Evolutionary conservation across 1,140 invertebrate species (phyloP).

Genomic region (Holotrichia oblita): DNA sequence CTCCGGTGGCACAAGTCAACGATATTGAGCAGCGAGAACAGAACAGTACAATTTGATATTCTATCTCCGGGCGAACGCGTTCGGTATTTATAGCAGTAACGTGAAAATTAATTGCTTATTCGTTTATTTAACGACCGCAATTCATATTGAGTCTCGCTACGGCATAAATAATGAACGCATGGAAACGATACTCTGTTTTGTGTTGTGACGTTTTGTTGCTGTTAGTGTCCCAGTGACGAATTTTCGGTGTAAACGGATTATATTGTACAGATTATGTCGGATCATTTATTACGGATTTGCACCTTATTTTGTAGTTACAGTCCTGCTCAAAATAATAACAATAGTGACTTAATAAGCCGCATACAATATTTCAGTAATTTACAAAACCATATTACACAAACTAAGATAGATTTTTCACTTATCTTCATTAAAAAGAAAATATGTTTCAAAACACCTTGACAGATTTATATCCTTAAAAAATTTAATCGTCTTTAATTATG

Average conservation of each 20-base stretch:
- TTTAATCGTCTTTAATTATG: too few relatives aligned
- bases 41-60: constrained; percentile 8
- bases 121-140: constrained; percentile 39
- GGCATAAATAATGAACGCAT: constrained; percentile 37
- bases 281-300: constrained; percentile 28
- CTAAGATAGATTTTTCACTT: neutral
- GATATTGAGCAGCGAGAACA: neutral
- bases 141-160: constrained; percentile 33
- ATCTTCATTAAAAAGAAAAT: too few relatives aligned
- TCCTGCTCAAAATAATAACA: neutral
- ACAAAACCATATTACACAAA: neutral
- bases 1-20: neutral
- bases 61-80: neutral
- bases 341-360: neutral
- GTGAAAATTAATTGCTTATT: constrained; percentile 38
- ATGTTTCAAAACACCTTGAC: too few relatives aligned
- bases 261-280: constrained; percentile 26
- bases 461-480: too few relatives aligned
- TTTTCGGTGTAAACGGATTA: constrained; percentile 32
- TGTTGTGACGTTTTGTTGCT: constrained; percentile 26
- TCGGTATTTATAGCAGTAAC: constrained; percentile 31
- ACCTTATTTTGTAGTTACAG: constrained; percentile 11
- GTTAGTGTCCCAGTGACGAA: constrained; percentile 24
- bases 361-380: neutral
- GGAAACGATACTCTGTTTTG: constrained; percentile 18